Conservation (phyloP, 2,888 invertebrate species). For the Cryptophagus acutangulus region DNA sequence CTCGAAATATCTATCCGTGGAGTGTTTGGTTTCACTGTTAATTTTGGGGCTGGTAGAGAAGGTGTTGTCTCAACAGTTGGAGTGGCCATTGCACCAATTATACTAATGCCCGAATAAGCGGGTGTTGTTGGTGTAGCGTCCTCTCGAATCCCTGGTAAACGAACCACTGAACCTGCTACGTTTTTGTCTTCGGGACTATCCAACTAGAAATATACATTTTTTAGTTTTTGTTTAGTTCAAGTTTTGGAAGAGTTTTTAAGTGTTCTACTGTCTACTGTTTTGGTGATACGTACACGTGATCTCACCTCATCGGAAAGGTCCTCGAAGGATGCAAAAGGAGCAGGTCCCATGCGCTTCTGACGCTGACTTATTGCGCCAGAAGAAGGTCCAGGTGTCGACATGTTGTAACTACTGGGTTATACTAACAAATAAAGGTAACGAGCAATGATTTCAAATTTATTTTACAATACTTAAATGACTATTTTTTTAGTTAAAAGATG, state of each 20-base stretch:
- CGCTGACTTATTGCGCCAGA: conserved; percentile 34
- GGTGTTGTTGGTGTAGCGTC: conserved; percentile 43
- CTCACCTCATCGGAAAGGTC: conserved; percentile 80
- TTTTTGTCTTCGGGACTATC: conserved; percentile 55
- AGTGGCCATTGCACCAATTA: conserved; percentile 34
- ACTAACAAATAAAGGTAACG: conserved; percentile 33
- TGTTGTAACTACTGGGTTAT: conserved; percentile 36
- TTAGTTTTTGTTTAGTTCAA: not conserved
- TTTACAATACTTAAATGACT: too few relatives aligned
- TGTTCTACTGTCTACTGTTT: not conserved
- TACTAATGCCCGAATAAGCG: conserved; percentile 36
- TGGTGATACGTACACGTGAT: conserved; percentile 56
- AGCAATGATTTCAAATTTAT: conserved; percentile 16
- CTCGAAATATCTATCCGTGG: conserved; percentile 86
- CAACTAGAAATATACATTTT: conserved; percentile 44
- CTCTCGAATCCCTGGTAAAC: conserved; percentile 55
- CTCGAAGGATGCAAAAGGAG: conserved; percentile 92
- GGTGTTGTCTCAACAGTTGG: conserved; percentile 33
- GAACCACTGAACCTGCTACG: conserved; percentile 49
- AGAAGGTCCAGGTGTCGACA: conserved; percentile 39
- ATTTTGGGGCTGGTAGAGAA: conserved; percentile 32
- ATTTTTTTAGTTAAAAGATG: too few relatives aligned
- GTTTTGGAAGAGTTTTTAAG: not conserved
- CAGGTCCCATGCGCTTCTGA: conserved; percentile 83
- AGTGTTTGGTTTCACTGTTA: conserved; percentile 54